Evolutionary conservation across 1,140 invertebrate species (phyloP), one percentile per base, ranked within the genome.

Genomic region (Drosophila repleta): DNA sequence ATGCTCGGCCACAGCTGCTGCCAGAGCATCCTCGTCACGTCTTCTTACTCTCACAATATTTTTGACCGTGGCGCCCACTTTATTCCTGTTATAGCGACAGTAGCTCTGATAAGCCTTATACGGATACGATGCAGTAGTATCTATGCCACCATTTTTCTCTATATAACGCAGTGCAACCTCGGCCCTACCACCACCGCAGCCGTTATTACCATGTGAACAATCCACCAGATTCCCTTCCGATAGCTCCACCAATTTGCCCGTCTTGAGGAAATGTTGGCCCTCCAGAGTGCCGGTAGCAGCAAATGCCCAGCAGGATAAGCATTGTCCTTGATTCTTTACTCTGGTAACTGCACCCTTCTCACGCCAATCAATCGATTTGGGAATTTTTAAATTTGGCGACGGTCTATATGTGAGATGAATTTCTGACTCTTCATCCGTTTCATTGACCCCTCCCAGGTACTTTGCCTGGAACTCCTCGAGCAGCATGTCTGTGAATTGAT

Each of bases 201-300:
- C 97, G 97, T 3, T 96, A 96, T 73, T 95, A 96, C 43, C 79
- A 32, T 7, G 11, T 6, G 96, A 96, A 81, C 97, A 98, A 92
- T 98, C 97, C 6, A 98, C 92, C 8, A 98, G 92, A 85, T 98
- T 97, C 92, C 98, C 97, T 92, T 98, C 97, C 71, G 96, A 97
- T 0, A 98, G 93, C 1, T 95, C 96, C 0, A 96, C 93, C 1
- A 98, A 63, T 92, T 92, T 24, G 21, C 21, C 21, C 21, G 21
- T 24, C 21, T 24, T 24, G 21, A 2, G 21, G 21, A 24, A 24
- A 24, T 24, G 21, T 24, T n/a, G n/a, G n/a, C n/a, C n/a, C n/a
- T n/a, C n/a, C n/a, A n/a, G n/a, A n/a, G n/a, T n/a, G n/a, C n/a
- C n/a, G n/a, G n/a, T n/a, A n/a, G n/a, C n/a, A n/a, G n/a, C n/a